Evolutionary conservation across 2,113 vertebrate genomes (phyloP), one percentile per base, ranked within the genome.

Genomic region (Nerophis lumbriciformis): DNA sequence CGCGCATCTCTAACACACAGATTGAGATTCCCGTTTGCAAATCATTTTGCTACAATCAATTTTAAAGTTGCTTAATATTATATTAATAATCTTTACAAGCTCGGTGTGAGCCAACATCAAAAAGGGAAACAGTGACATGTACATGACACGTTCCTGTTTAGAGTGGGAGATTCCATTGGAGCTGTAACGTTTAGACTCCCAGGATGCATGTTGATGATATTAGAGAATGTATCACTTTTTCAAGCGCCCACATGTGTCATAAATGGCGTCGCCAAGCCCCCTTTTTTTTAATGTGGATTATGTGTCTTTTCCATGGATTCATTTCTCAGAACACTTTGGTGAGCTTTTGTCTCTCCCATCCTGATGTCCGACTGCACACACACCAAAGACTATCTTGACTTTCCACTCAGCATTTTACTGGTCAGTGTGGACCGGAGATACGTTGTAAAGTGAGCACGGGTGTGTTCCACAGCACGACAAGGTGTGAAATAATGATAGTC

Each of bases 231-330:
- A 84, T 87, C 84, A 85, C 2, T 88, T 86, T 78, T 88, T 87
- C 75, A 36, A 42, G 54, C 72, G 75, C 78, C 78, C 79, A 84
- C 80, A 84, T 85, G 81, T 89, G 82, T 87, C 85, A 87, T 85
- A 83, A 84, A 81, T 72, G 63, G 68, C 65, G 56, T 73, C 12
- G 75, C 82, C 82, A 83, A 86, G 15, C 7, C 73, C 68, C 73
- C 80, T 28, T 28, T 28, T 82, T 83, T 87, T 79, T 89, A 87
- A 90, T 87, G 79, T 85, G 78, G 76, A 77, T 82, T 84, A 85
- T 86, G 80, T 76, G 79, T 83, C 77, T 91, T 89, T 89, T 89
- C 84, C 88, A 89, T 87, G 85, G 72, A 73, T 87, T 85, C 68
- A 87, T 87, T 86, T 76, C 80, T 84, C 83, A 75, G 21, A 56